Evolutionary conservation across 2,888 invertebrate genomes (phyloP), one percentile per base, ranked within the genome.

Genomic region (Mythimna albipuncta): DNA sequence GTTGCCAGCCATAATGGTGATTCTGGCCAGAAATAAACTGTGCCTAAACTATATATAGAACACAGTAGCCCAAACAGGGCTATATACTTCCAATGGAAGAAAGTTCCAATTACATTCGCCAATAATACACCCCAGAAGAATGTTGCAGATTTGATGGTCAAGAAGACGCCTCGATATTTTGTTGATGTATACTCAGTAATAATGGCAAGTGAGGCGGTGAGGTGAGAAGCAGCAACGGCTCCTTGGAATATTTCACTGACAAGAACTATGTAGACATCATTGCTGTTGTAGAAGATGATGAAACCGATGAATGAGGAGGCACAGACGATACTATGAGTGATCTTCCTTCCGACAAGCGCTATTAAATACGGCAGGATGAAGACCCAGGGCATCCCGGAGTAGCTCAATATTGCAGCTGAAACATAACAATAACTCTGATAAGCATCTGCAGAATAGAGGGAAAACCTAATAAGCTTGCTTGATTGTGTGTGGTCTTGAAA

Each of bases 81-180:
- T 38, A 90, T 89, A 0, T 81, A 79, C 9, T 73, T 89, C 89
- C 88, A 91, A 64, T 89, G 83, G 10, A 80, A 87, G 55, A 86
- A 91, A 2, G 90, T 89, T 5, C 90, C 90, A 2, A 89, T 76
- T 0, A 80, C 41, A 72, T 91, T 90, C 2, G 91, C 67, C 3
- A 72, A 66, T 72, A 82, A 50, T 9, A 82, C 16, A 1, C 82
- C 82, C 82, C 79, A 82, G n/a, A 64, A 73, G 2, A 82, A 82
- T 7, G 85, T 75, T 2, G 88, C 88, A 5, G 83, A 77, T 78
- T 88, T 86, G 7, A 86, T 67, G 6, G 88, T 82, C 21, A 88
- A 59, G 41, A 87, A 87, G 9, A 87, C 32, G 7, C 88, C 88
- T 61, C 89, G 75, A 38, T 82, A 67, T 54, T 75, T 69, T 2